These are phyloP conservation scores for Elgaria multicarinata DNA, from an alignment of 2,113 vertebrate species.

Conservation along the genomic window DNA sequence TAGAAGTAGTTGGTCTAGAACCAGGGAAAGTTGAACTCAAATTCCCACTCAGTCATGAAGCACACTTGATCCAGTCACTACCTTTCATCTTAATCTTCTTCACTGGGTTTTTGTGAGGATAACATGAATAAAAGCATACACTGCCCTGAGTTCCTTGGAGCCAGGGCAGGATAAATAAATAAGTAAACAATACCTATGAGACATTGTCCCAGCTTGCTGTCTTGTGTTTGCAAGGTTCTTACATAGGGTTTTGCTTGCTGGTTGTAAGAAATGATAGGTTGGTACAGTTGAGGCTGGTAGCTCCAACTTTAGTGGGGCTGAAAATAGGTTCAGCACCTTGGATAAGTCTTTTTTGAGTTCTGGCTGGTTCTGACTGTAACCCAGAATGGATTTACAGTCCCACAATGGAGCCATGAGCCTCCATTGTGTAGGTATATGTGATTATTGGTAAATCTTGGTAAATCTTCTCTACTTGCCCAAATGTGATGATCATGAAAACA, in stretches of 20 bases:
- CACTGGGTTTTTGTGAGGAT: background rate
- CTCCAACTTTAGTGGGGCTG: no score
- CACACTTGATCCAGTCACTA: background rate
- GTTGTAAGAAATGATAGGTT: background rate
- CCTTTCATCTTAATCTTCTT: background rate
- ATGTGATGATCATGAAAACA: background rate
- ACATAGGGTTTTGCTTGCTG: background rate
- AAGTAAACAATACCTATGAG: background rate
- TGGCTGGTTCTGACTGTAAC: no score
- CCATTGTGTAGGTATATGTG: background rate
- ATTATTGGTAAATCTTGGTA: background rate
- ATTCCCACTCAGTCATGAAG: background rate
- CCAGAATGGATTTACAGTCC: no score
- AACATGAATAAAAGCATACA: background rate
- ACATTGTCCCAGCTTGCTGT: background rate
- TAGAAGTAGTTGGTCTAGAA: background rate
- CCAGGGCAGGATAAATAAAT: no score
- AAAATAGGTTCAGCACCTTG: no score
- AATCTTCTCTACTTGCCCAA: background rate
- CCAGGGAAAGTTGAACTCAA: background rate
- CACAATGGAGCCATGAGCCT: no score
- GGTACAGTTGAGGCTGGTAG: no score
- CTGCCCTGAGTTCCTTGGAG: background rate
- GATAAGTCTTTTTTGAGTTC: no score
- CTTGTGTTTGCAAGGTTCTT: background rate